A percentile compares a stretch with the other conserved stretches of the same genome.
These are phyloP conservation scores for Sebastes matsubarae DNA, from an alignment of 2,797 vertebrate genomes.

Conservation along the genomic window DNA sequence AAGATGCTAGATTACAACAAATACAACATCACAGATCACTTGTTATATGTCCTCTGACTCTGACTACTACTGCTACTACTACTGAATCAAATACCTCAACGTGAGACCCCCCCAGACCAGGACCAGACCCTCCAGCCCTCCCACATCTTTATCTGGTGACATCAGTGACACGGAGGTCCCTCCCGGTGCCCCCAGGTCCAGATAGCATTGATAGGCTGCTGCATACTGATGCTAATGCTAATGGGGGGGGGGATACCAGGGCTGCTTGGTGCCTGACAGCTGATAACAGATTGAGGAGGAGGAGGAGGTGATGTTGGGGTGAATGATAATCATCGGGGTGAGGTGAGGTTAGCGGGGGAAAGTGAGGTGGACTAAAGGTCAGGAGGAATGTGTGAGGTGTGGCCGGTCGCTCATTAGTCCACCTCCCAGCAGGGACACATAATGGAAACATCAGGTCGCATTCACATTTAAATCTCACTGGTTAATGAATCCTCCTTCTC, in stretches of 20 bases:
- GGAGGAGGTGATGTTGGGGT: conserved; percentile 36
- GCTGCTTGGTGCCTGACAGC: conserved; percentile 68
- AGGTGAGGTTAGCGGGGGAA: conserved; percentile 52
- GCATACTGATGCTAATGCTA: conserved; percentile 79
- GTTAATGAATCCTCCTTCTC: not conserved
- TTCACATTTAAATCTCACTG: conserved; percentile 55
- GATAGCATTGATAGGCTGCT: conserved; percentile 72
- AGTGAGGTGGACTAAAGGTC: conserved; percentile 70
- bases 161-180: conserved; percentile 67
- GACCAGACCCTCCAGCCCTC: conserved; percentile 16
- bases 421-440: conserved; percentile 52
- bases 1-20: not conserved
- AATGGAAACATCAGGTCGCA: conserved; percentile 50
- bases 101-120: not conserved
- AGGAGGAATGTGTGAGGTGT: conserved; percentile 78
- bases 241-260: conserved; percentile 40
- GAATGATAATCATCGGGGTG: conserved; percentile 70
- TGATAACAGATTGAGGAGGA: conserved; percentile 68
- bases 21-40: not conserved
- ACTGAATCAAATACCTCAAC: not conserved
- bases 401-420: conserved; percentile 77
- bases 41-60: not conserved
- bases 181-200: conserved; percentile 54
- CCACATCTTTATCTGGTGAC: conserved; percentile 78
- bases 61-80: not conserved